phyloP scores from a whole-genome alignment of 1,140 invertebrate genomes.

The Alviniconcha marisindica region DNA sequence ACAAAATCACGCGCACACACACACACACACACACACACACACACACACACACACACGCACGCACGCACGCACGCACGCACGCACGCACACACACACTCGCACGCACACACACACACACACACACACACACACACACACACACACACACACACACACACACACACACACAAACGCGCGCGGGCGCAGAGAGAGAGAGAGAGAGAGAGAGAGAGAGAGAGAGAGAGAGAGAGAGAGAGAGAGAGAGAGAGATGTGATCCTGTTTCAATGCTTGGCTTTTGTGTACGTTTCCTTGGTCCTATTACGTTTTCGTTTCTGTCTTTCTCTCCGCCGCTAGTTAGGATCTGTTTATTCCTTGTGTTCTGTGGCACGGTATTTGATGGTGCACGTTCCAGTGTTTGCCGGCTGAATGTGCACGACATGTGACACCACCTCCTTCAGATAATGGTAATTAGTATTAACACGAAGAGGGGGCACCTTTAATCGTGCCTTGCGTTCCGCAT shows the following conservation, averaged over 20 bases:
- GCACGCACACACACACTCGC: background rate
- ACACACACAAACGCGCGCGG: background rate
- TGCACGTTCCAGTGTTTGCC: too few species aligned
- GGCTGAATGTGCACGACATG: too few species aligned
- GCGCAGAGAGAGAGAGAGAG: background rate
- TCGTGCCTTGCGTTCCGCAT: too few species aligned
- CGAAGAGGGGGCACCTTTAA: too few species aligned
- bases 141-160: constrained; percentile 7
- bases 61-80: background rate
- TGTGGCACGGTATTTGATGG: too few species aligned
- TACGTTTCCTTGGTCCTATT: too few species aligned
- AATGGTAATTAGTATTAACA: too few species aligned
- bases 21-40: constrained; percentile 29
- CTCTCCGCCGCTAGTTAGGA: too few species aligned
- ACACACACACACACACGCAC: constrained; percentile 6
- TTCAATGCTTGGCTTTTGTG: too few species aligned
- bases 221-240: background rate
- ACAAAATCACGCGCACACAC: constrained; percentile 21
- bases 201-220: background rate
- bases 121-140: constrained; percentile 1
- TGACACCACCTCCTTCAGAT: too few species aligned
- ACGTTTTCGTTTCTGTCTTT: too few species aligned
- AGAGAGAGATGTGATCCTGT: background rate
- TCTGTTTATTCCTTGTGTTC: too few species aligned
- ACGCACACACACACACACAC: background rate